Evolutionary conservation across 2,113 vertebrate species (phyloP).

Genomic region (Sminthopsis crassicaudata): DNA sequence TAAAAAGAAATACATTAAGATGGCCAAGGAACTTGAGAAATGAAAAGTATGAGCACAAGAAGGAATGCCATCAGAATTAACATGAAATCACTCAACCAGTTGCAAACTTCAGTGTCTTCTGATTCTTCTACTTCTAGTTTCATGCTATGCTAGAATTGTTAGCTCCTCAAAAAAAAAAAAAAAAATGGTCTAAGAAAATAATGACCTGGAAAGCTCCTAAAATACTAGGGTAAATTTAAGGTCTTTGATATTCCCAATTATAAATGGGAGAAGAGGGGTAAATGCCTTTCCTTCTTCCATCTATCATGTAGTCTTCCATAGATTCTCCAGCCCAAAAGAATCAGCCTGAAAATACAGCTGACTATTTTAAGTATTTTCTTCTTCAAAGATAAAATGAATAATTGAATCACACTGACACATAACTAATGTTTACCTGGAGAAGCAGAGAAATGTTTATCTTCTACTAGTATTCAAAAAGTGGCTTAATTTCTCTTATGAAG

Average conservation of each 20-base stretch:
- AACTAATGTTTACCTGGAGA: background rate
- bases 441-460: background rate
- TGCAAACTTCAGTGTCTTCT: background rate
- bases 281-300: background rate
- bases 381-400: slow-evolving; percentile 9
- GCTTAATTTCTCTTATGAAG: slow-evolving; percentile 28
- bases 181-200: background rate
- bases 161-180: no score
- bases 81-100: background rate
- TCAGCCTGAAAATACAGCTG: background rate
- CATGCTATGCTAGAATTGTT: background rate
- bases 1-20: background rate
- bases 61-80: background rate
- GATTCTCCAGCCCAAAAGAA: background rate
- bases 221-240: background rate
- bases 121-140: background rate
- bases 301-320: slow-evolving; percentile 13
- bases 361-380: slow-evolving; percentile 7
- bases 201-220: background rate
- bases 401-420: slow-evolving; percentile 2
- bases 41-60: background rate
- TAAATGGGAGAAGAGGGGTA: background rate
- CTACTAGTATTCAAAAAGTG: slow-evolving; percentile 30
- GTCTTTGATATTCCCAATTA: background rate
- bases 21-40: background rate